These are phyloP conservation scores for Scaptodrosophila lebanonensis DNA, from an alignment of 1,140 invertebrate species.

Conservation along the genomic window DNA sequence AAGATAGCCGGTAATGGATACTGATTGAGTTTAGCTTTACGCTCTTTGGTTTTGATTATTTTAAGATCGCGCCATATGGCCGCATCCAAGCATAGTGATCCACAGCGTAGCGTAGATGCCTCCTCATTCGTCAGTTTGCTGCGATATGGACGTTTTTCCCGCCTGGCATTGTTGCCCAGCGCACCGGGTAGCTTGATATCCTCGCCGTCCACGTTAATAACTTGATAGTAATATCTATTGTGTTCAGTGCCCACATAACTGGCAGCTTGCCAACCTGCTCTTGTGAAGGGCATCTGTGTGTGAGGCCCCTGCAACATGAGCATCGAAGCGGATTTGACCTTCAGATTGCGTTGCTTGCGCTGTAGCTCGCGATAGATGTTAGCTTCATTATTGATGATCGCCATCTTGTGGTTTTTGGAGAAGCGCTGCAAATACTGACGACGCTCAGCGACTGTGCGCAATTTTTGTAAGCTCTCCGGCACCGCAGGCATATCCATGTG, in stretches of 20 bases:
- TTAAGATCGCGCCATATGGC: slow-evolving; percentile 30
- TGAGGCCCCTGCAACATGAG: slow-evolving; percentile 40
- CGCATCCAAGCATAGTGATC: slow-evolving; percentile 41
- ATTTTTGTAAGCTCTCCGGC: slow-evolving; percentile 54
- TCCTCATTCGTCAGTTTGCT: slow-evolving; percentile 30
- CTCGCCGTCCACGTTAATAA: slow-evolving; percentile 53
- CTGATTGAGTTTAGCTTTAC: slow-evolving; percentile 46
- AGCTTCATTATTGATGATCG: slow-evolving; percentile 73
- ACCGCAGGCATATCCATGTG: slow-evolving; percentile 63
- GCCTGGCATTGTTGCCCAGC: slow-evolving; percentile 55
- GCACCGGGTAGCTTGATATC: slow-evolving; percentile 52
- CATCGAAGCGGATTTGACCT: slow-evolving; percentile 54
- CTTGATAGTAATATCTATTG: slow-evolving; percentile 66
- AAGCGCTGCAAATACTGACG: slow-evolving; percentile 57
- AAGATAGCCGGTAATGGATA: slow-evolving; percentile 52
- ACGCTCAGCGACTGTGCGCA: slow-evolving; percentile 70
- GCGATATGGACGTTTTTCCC: slow-evolving; percentile 51
- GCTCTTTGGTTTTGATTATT: slow-evolving; percentile 32
- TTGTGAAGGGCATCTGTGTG: slow-evolving; percentile 60
- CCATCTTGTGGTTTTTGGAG: slow-evolving; percentile 61
- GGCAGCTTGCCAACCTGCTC: slow-evolving; percentile 72
- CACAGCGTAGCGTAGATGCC: slow-evolving; percentile 2
- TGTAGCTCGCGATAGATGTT: slow-evolving; percentile 68
- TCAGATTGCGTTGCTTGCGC: slow-evolving; percentile 55
- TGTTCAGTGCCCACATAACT: slow-evolving; percentile 64